Evolutionary conservation across 2,888 invertebrate species (phyloP).

Genomic region (Hesperia comma): DNA sequence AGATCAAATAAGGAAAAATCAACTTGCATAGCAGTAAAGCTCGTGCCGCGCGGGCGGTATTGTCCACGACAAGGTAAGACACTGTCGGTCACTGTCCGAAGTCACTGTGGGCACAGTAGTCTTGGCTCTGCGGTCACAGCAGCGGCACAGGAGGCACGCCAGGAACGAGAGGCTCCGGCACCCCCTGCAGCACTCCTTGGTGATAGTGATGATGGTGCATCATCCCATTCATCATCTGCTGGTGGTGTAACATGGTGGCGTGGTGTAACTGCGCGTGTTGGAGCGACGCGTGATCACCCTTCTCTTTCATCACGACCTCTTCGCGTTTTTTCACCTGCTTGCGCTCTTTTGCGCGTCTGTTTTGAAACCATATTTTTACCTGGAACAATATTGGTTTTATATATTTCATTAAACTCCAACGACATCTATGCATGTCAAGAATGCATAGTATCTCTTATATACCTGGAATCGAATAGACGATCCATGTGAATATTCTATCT

Average conservation of each 20-base stretch:
- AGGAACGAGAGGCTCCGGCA: slow-evolving; percentile 78
- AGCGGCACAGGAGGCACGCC: slow-evolving; percentile 77
- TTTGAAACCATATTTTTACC: slow-evolving; percentile 95
- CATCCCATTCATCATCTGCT: slow-evolving; percentile 83
- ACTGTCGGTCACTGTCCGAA: slow-evolving; percentile 43
- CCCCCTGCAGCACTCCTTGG: slow-evolving; percentile 79
- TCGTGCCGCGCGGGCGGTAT: slow-evolving; percentile 35
- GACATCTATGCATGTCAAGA: too few species aligned
- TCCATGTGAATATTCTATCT: too few species aligned
- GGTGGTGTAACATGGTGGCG: slow-evolving; percentile 81
- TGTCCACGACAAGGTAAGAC: slow-evolving; percentile 17
- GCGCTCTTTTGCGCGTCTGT: slow-evolving; percentile 96
- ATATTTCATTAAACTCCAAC: too few species aligned
- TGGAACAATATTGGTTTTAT: slow-evolving; percentile 46
- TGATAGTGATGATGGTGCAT: slow-evolving; percentile 81
- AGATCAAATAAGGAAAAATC: slow-evolving; percentile 43
- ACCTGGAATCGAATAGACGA: too few species aligned
- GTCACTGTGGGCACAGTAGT: slow-evolving; percentile 63
- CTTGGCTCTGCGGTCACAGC: slow-evolving; percentile 77
- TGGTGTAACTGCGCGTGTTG: slow-evolving; percentile 81
- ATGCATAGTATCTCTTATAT: too few species aligned
- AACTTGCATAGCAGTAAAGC: slow-evolving; percentile 40
- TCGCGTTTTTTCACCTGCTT: slow-evolving; percentile 94
- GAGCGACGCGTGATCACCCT: slow-evolving; percentile 79
- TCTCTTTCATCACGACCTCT: slow-evolving; percentile 86